phyloP scores from a whole-genome alignment of 2,797 vertebrate genomes.

The Buphagus erythrorhynchus region DNA sequence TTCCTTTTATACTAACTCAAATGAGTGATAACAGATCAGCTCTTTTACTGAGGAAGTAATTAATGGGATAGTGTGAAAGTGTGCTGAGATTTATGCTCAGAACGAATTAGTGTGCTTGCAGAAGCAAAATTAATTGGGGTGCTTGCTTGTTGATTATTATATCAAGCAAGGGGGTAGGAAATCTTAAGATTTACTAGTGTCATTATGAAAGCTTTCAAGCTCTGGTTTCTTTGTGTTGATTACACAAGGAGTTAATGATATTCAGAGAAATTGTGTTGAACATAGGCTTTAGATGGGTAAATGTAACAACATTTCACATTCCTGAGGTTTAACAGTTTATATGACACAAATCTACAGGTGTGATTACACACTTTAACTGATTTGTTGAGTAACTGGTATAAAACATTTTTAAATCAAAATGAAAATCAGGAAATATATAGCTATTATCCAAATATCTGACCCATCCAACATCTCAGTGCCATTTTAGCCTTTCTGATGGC shows the following conservation, averaged over 20 bases:
- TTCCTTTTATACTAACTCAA: neutral
- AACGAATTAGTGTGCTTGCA: constrained; percentile 45
- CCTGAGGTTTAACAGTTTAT: neutral
- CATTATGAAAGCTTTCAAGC: constrained; percentile 35
- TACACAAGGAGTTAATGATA: neutral
- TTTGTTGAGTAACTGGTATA: neutral
- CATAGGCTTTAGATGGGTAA: neutral
- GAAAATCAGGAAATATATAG: neutral
- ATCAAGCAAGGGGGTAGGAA: neutral
- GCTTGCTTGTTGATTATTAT: constrained; percentile 48
- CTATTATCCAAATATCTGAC: neutral
- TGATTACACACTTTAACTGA: neutral
- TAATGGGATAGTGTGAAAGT: neutral
- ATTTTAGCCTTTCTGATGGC: neutral
- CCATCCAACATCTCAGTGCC: neutral
- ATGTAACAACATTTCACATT: neutral
- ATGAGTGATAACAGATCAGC: neutral
- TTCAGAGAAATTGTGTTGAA: neutral
- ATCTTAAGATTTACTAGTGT: constrained; percentile 39
- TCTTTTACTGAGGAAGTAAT: neutral
- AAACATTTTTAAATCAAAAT: neutral
- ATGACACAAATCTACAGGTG: neutral
- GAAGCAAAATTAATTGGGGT: constrained; percentile 47
- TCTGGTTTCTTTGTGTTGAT: neutral
- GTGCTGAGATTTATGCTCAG: constrained; percentile 31